phyloP scores from a whole-genome alignment of 2,888 invertebrate species.

The Caenorhabditis zanzibari region DNA sequence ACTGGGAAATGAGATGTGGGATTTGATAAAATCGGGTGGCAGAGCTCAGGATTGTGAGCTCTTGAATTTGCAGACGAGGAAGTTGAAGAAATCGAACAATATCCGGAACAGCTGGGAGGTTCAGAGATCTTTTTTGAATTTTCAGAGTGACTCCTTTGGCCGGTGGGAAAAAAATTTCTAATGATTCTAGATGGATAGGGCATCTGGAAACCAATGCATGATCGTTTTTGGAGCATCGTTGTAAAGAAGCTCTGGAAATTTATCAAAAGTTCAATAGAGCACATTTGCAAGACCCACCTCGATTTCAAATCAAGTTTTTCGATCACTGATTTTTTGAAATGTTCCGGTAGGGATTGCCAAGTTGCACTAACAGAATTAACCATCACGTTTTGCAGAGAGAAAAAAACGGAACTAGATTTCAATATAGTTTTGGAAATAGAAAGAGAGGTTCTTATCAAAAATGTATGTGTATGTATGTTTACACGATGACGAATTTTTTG shows the following conservation, averaged over 20 bases:
- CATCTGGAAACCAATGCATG: neutral
- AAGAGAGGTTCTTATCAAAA: neutral
- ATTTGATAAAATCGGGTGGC: neutral
- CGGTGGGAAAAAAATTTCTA: neutral
- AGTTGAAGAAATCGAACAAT: neutral
- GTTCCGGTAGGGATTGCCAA: neutral
- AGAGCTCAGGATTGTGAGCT: neutral
- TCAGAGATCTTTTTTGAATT: neutral
- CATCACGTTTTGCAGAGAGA: neutral
- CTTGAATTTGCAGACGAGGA: neutral
- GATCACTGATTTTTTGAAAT: neutral
- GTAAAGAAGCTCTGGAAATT: constrained; percentile 9
- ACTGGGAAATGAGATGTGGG: neutral
- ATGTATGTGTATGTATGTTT: neutral
- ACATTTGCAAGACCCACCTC: neutral
- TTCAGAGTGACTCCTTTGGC: constrained; percentile 1
- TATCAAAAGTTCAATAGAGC: neutral
- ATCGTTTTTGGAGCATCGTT: constrained; percentile 4
- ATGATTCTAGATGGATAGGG: neutral
- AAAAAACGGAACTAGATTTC: neutral
- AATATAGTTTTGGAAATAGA: neutral
- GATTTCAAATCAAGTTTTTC: constrained; percentile 3
- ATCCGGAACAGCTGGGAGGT: neutral
- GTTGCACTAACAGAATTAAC: neutral
- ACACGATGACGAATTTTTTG: constrained; percentile 5